phyloP scores from a whole-genome alignment of 2,113 vertebrate species.

The Mionectes macconnelli region DNA sequence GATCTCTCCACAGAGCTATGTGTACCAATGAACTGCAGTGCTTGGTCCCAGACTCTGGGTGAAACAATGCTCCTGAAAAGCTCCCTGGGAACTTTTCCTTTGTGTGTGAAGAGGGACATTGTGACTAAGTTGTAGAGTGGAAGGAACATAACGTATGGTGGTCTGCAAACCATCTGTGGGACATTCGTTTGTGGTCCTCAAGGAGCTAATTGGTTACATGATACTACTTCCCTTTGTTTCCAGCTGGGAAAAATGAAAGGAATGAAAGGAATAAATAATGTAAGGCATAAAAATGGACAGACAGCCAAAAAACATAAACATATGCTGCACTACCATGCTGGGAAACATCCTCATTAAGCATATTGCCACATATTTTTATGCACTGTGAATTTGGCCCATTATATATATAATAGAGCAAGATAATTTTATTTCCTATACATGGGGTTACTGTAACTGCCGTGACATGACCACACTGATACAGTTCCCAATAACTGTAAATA shows the following conservation, averaged over 20 bases:
- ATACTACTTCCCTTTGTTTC: background rate
- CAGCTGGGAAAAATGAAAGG: background rate
- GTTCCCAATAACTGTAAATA: background rate
- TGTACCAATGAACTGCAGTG: no score
- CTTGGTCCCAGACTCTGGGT: background rate
- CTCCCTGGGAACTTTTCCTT: background rate
- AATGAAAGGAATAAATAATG: background rate
- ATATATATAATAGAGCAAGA: background rate
- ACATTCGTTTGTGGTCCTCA: background rate
- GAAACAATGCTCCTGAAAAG: background rate
- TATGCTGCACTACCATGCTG: background rate
- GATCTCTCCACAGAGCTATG: background rate
- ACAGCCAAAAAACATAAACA: background rate
- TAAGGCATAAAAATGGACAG: background rate
- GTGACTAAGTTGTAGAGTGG: background rate
- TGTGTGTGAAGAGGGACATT: background rate
- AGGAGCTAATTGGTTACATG: background rate
- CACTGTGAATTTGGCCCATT: background rate
- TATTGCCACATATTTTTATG: background rate
- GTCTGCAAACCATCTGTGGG: background rate
- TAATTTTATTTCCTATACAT: background rate
- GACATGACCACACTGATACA: background rate
- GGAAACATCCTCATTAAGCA: background rate
- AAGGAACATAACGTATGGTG: fast-evolving
- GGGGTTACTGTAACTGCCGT: background rate